These are phyloP conservation scores for Nemoura dubitans DNA, from an alignment of 2,888 invertebrate genomes.

Conservation along the genomic window DNA sequence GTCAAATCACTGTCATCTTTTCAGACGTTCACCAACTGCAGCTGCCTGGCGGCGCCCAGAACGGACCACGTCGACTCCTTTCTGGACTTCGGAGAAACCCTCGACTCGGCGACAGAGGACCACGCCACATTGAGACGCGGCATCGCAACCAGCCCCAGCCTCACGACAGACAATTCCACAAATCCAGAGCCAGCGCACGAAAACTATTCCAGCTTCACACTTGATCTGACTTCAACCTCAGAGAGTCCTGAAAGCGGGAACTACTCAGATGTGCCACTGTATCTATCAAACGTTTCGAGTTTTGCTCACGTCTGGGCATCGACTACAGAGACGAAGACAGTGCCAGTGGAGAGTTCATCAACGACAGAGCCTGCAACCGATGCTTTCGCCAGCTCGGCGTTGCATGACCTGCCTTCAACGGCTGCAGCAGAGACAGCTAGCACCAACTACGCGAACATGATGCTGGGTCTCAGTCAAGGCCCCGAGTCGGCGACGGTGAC, in stretches of 20 bases:
- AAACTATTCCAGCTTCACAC: not conserved
- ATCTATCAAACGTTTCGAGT: no score
- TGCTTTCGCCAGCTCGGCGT: not conserved
- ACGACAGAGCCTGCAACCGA: not conserved
- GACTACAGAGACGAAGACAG: no score
- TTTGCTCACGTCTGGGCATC: no score
- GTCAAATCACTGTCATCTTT: no score
- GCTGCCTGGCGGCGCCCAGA: constrained; percentile 53
- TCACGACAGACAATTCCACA: not conserved
- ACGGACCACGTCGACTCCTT: not conserved
- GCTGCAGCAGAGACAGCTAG: not conserved
- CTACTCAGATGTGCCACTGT: no score
- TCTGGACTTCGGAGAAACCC: not conserved
- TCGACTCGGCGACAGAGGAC: not conserved
- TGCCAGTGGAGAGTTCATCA: not conserved
- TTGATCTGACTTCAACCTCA: constrained; percentile 32
- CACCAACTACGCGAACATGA: not conserved
- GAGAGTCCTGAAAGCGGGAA: not conserved
- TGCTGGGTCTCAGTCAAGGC: not conserved
- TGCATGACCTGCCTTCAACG: not conserved
- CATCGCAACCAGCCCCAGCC: not conserved
- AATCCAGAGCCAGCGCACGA: not conserved
- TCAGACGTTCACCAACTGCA: constrained; percentile 58
- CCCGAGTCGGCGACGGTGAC: constrained; percentile 53
- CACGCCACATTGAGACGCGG: not conserved